phyloP scores from a whole-genome alignment of 2,797 vertebrate genomes.

The Acrossocheilus wenchowensis region DNA sequence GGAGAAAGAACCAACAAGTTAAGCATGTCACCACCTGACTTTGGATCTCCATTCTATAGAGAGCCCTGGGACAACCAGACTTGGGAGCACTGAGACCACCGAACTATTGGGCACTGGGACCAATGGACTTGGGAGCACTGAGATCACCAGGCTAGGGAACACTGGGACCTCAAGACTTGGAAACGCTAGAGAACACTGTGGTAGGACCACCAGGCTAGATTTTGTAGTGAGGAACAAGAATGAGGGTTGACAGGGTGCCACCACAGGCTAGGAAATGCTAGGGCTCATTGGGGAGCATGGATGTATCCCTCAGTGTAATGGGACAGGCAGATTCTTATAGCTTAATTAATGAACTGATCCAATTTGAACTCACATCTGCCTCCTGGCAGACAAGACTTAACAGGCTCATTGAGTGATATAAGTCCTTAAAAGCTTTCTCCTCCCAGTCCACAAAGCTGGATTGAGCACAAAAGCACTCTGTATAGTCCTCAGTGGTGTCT shows the following conservation, averaged over 20 bases:
- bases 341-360: not conserved
- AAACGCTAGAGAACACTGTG: not conserved
- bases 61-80: too few species aligned
- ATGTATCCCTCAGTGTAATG: not conserved
- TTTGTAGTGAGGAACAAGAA: not conserved
- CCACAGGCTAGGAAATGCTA: not conserved
- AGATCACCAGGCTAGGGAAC: not conserved
- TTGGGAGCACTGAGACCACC: not conserved
- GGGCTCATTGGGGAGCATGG: not conserved
- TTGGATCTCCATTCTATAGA: not conserved
- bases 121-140: not conserved
- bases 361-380: not conserved
- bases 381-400: not conserved
- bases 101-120: too few species aligned
- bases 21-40: not conserved
- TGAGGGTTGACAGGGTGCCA: not conserved
- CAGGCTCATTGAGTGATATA: not conserved
- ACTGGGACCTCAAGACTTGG: not conserved
- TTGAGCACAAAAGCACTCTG: constrained; percentile 4
- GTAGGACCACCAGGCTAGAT: not conserved
- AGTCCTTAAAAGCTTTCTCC: not conserved
- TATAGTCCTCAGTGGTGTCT: not conserved
- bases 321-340: not conserved
- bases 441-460: constrained; percentile 18
- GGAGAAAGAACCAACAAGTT: not conserved